Conservation (phyloP, 2,888 invertebrate species). For the Cataglyphis altisquamis region DNA sequence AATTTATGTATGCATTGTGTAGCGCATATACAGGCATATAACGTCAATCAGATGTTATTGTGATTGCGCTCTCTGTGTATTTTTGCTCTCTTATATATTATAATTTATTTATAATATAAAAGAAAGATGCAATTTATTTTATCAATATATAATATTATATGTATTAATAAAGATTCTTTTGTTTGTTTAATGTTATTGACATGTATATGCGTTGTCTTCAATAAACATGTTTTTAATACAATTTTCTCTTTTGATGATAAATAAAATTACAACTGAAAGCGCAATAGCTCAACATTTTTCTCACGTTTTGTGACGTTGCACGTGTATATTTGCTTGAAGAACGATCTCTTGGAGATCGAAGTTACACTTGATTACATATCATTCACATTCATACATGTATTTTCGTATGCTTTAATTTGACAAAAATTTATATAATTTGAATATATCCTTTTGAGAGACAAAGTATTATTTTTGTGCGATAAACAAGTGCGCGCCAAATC, state of each 20-base stretch:
- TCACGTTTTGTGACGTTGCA: neutral
- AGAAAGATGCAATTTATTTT: neutral
- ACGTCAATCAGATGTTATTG: conserved; percentile 29
- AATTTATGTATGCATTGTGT: conserved; percentile 16
- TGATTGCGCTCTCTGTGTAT: neutral
- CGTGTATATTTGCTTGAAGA: conserved; percentile 23
- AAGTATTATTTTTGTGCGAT: conserved; percentile 35
- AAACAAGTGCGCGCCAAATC: conserved; percentile 21
- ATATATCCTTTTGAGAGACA: conserved; percentile 19
- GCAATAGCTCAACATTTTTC: conserved; percentile 11
- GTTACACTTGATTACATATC: conserved; percentile 19
- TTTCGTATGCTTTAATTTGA: conserved; percentile 9
- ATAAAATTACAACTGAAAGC: conserved; percentile 17
- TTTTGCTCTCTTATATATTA: neutral
- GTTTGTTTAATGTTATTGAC: conserved; percentile 9
- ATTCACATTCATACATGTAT: conserved; percentile 10
- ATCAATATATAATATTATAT: neutral
- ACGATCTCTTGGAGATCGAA: conserved; percentile 1
- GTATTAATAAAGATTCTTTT: neutral
- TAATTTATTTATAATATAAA: conserved; percentile 15
- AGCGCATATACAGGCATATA: conserved; percentile 12
- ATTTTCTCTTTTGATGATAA: conserved; percentile 18
- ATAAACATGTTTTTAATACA: neutral
- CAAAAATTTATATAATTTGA: conserved; percentile 25
- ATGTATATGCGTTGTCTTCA: neutral